Conservation (phyloP, 2,888 invertebrate genomes). For the Dryadula phaetusa region DNA sequence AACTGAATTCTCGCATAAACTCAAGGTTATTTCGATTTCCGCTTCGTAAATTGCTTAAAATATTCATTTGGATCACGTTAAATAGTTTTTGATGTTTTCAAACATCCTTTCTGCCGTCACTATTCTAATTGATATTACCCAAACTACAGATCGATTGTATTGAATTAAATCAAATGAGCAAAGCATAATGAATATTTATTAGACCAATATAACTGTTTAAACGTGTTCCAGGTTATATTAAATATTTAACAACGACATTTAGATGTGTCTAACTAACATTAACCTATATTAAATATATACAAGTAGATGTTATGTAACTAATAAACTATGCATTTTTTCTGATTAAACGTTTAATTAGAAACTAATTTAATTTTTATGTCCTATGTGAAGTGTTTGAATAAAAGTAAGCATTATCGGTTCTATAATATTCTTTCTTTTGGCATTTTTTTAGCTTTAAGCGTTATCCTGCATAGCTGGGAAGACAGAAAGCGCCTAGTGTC, state of each 20-base stretch:
- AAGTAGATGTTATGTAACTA: too few relatives aligned
- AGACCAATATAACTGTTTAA: not conserved
- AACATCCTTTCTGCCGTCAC: not conserved
- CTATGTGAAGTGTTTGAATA: too few relatives aligned
- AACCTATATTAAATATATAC: too few relatives aligned
- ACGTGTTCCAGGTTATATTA: not conserved
- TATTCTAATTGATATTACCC: constrained; percentile 10
- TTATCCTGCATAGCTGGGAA: too few relatives aligned
- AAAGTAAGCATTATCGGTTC: too few relatives aligned
- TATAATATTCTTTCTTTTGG: too few relatives aligned
- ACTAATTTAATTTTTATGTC: too few relatives aligned
- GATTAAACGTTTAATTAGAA: too few relatives aligned
- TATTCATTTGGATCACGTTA: not conserved
- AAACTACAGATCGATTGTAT: not conserved
- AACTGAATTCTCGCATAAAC: constrained; percentile 50
- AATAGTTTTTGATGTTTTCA: constrained; percentile 8
- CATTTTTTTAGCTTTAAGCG: too few relatives aligned
- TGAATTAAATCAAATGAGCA: not conserved
- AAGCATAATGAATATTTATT: not conserved
- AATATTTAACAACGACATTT: too few relatives aligned
- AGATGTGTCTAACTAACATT: not conserved
- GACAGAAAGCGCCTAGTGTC: too few relatives aligned
- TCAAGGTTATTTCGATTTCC: constrained; percentile 48
- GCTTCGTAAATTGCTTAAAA: constrained; percentile 24
- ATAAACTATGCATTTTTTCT: too few relatives aligned